Evolutionary conservation across 2,888 invertebrate species (phyloP), one percentile per base, ranked within the genome.

Genomic region (Drosophila lutescens): DNA sequence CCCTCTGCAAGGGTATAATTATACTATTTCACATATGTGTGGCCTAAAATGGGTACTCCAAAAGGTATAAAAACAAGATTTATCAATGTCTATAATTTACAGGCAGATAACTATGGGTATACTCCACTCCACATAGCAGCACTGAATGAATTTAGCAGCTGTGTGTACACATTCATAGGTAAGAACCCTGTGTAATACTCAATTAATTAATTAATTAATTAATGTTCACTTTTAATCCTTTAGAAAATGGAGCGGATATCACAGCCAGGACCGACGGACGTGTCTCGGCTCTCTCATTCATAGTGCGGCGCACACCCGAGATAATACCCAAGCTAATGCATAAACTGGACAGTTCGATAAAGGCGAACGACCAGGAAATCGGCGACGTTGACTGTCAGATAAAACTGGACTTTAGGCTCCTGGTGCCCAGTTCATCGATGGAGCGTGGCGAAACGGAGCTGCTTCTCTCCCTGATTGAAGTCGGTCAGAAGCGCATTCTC

Each of bases 351-450:
- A 93, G 95, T 40, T 95, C 96, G 0, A 95, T 97, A 13, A 95
- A 95, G 77, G 93, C 96, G 8, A 96, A 96, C 83, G 97, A 97
- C 85, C 96, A 97, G 83, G 97, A 97, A 90, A 93, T 97, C 26
- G 96, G 96, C 0, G 97, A 97, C 80, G 96, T 96, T 0, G 97
- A 97, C 88, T 97, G 97, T 82, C 97, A 97, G 90, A 93, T 97
- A 2, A 95, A 95, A 90, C 90, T 95, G 55, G 95, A 95, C 88
- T 94, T 94, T 79, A 91, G 93, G 12, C 90, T 95, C 57, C 91
- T 95, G 77, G 94, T 96, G 75, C 94, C 95, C 55, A 88, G 90
- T 12, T 86, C 91, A 0, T 83, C 91, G 0, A 82, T 94, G 46
- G 93, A 94, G 6, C 93, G 94, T 58, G 95, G 95, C 5, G 96